Percentiles rank a stretch among this genome's conserved stretches.
Conservation (phyloP, 2,797 vertebrate species). For the Arrhamphus sclerolepis region DNA sequence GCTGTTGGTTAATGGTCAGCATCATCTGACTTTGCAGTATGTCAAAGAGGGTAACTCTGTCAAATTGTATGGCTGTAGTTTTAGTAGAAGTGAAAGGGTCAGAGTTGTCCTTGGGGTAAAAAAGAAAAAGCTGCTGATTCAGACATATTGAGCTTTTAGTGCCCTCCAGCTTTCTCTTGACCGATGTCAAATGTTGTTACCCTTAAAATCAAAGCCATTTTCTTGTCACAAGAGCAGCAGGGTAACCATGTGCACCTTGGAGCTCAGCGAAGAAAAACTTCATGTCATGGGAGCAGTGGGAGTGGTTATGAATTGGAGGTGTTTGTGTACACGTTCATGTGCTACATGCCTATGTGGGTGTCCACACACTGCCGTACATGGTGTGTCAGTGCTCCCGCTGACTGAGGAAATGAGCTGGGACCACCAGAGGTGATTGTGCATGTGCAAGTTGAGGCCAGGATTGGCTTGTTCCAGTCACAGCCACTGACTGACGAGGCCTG, state of each 20-base stretch:
- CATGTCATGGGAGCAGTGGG: constrained; percentile 32
- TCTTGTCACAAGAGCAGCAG: constrained; percentile 30
- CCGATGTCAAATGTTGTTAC: constrained; percentile 55
- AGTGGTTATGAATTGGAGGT: constrained; percentile 58
- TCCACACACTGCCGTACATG: constrained; percentile 54
- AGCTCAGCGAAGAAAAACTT: constrained; percentile 30
- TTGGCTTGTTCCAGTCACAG: constrained; percentile 70
- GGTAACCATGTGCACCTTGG: constrained; percentile 29
- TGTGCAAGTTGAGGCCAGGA: constrained; percentile 60
- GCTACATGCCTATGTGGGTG: constrained; percentile 72
- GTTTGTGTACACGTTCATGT: constrained; percentile 63
- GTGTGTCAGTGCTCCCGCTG: constrained; percentile 73
- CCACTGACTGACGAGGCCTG: constrained; percentile 70
- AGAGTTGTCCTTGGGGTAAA: constrained; percentile 57
- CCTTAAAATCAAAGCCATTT: constrained; percentile 51
- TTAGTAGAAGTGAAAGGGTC: constrained; percentile 62
- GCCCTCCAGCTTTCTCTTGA: constrained; percentile 54
- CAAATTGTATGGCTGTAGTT: constrained; percentile 34
- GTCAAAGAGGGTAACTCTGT: constrained; percentile 54
- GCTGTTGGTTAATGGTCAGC: constrained; percentile 49
- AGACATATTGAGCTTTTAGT: constrained; percentile 64
- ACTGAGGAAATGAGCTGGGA: constrained; percentile 80
- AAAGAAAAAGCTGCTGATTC: constrained; percentile 56
- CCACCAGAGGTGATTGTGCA: constrained; percentile 81
- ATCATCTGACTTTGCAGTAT: constrained; percentile 68